These are phyloP conservation scores for Anthopleura sola DNA, from an alignment of 64 coral and sea anemone genomes.

Conservation along the genomic window DNA sequence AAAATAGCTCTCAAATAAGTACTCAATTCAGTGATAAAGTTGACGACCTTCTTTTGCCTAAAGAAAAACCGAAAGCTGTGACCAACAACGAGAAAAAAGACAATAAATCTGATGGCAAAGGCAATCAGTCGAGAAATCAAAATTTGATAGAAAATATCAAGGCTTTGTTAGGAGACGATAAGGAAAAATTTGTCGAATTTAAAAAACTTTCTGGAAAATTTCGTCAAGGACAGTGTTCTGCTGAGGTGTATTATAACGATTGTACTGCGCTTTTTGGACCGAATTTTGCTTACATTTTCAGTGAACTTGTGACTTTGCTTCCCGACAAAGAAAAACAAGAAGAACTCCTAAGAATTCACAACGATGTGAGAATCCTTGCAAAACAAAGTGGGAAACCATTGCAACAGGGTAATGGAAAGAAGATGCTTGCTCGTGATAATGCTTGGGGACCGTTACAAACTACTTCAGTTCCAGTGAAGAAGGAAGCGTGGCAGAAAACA, in stretches of 20 bases:
- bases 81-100: conserved; percentile 16
- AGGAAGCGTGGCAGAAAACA: not conserved
- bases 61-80: conserved; percentile 12
- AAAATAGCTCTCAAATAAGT: not conserved
- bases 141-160: conserved; percentile 73
- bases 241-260: conserved; percentile 59
- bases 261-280: conserved; percentile 71
- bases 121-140: conserved; percentile 67
- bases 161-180: conserved; percentile 51
- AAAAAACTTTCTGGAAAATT: conserved; percentile 80
- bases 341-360: conserved; percentile 60
- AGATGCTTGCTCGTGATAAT: not conserved
- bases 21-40: not conserved
- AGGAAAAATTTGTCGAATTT: conserved; percentile 82
- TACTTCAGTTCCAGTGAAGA: not conserved
- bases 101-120: conserved; percentile 13
- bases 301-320: conserved; percentile 81
- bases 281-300: conserved; percentile 64
- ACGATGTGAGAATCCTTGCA: conserved; percentile 77
- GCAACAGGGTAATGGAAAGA: conserved; percentile 6
- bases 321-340: conserved; percentile 73
- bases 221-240: conserved; percentile 64
- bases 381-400: conserved; percentile 38
- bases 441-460: not conserved
- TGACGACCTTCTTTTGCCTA: not conserved